Percentiles rank a stretch among this genome's conserved stretches.
Evolutionary conservation across 2,888 invertebrate species (phyloP).

Genomic region (Zootermopsis nevadensis): DNA sequence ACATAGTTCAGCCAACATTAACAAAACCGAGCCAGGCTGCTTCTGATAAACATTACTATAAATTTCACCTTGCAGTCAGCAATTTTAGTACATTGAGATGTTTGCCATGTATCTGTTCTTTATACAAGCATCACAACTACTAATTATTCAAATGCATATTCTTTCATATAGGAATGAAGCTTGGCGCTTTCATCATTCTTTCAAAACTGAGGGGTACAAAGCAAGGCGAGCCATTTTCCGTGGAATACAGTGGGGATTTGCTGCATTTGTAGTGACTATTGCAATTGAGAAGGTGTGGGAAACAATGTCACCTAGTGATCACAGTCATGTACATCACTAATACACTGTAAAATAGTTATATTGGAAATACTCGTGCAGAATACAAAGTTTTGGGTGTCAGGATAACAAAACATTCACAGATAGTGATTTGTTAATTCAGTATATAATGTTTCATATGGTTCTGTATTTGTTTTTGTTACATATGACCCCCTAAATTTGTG

Average conservation of each 20-base stretch:
- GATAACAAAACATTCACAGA: too few species aligned
- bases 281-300: constrained; percentile 55
- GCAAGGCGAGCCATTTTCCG: constrained; percentile 67
- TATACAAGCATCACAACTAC: background rate
- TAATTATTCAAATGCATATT: background rate
- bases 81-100: too few species aligned
- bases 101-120: background rate
- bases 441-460: too few species aligned
- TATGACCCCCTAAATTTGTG: too few species aligned
- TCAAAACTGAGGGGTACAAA: constrained; percentile 68
- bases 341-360: background rate
- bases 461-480: too few species aligned
- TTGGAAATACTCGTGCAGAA: background rate
- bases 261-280: constrained; percentile 57
- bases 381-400: too few species aligned
- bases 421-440: too few species aligned
- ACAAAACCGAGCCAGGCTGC: too few species aligned
- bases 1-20: background rate
- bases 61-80: too few species aligned
- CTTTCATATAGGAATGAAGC: constrained; percentile 77
- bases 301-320: constrained; percentile 62
- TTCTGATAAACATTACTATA: too few species aligned
- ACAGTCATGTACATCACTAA: constrained; percentile 64
- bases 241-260: constrained; percentile 73
- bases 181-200: constrained; percentile 78